Conservation (phyloP, 2,797 vertebrate species). For the Capromys pilorides region DNA sequence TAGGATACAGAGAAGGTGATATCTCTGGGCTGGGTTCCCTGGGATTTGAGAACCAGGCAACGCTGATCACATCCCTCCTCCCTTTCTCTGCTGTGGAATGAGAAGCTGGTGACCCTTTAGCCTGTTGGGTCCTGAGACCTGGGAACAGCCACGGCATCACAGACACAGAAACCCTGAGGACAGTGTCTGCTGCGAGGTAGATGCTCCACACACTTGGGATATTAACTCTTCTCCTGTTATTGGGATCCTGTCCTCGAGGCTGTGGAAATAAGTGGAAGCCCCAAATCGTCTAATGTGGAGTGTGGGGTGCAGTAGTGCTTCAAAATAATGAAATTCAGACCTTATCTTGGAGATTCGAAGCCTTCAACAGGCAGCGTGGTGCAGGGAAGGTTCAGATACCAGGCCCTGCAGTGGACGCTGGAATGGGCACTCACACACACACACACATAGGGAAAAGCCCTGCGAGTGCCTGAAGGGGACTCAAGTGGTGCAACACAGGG, state of each 20-base stretch:
- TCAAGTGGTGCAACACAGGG: rapidly evolving
- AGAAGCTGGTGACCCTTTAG: neutral
- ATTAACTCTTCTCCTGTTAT: neutral
- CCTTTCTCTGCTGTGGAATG: neutral
- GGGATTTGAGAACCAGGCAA: neutral
- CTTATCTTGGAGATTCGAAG: rapidly evolving
- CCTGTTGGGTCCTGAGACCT: neutral
- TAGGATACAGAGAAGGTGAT: neutral
- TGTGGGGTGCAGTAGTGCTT: neutral
- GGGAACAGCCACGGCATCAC: too few relatives aligned
- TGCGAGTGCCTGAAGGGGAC: too few relatives aligned
- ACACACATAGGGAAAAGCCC: neutral
- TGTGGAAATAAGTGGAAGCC: neutral
- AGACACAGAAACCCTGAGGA: neutral
- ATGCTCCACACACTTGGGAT: neutral
- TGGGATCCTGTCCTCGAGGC: neutral
- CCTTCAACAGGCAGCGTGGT: neutral
- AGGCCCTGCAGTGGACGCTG: neutral
- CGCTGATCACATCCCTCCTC: neutral
- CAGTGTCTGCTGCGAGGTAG: too few relatives aligned
- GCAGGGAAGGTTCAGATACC: neutral
- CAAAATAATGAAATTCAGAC: neutral
- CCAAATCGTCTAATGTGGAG: neutral
- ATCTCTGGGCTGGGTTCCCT: neutral
- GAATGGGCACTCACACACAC: neutral